Percentiles rank a stretch among this genome's conserved stretches.
These are phyloP conservation scores for Diloba caeruleocephala DNA, from an alignment of 2,888 invertebrate species.

Conservation along the genomic window DNA sequence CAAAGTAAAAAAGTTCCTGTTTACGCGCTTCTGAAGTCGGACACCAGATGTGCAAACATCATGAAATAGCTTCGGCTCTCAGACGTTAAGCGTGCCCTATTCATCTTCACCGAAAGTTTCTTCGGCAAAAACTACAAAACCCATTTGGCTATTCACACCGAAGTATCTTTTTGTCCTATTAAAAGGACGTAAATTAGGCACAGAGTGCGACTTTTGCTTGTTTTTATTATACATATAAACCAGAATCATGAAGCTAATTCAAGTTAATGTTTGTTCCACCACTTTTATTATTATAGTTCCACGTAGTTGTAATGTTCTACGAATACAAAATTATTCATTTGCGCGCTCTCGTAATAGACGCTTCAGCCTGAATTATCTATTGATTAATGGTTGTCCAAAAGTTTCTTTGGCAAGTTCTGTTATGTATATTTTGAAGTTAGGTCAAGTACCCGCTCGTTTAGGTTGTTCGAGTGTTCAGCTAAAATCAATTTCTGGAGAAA, in stretches of 20 bases:
- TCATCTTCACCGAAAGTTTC: slow-evolving; percentile 61
- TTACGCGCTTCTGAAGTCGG: slow-evolving; percentile 24
- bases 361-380: slow-evolving; percentile 7
- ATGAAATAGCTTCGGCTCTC: slow-evolving; percentile 47
- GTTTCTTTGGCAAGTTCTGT: background rate
- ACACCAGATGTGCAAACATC: slow-evolving; percentile 60
- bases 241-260: slow-evolving; percentile 35
- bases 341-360: slow-evolving; percentile 1
- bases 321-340: slow-evolving; percentile 29
- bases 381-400: slow-evolving; percentile 25
- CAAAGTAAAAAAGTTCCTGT: slow-evolving; percentile 8
- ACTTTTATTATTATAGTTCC: slow-evolving; percentile 5
- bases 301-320: slow-evolving; percentile 15
- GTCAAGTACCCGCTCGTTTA: slow-evolving; percentile 11
- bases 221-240: slow-evolving; percentile 32
- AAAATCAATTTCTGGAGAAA: slow-evolving; percentile 51
- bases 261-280: slow-evolving; percentile 18
- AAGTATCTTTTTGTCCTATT: slow-evolving; percentile 64
- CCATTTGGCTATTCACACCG: slow-evolving; percentile 56
- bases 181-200: slow-evolving; percentile 60
- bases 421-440: slow-evolving; percentile 7
- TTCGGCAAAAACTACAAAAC: slow-evolving; percentile 61
- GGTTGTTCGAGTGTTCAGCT: slow-evolving; percentile 20
- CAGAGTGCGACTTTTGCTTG: slow-evolving; percentile 21
- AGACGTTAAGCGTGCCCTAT: slow-evolving; percentile 57